Percentiles rank a stretch among this genome's conserved stretches.
Conservation (phyloP, 2,797 vertebrate genomes). For the Chanos chanos region DNA sequence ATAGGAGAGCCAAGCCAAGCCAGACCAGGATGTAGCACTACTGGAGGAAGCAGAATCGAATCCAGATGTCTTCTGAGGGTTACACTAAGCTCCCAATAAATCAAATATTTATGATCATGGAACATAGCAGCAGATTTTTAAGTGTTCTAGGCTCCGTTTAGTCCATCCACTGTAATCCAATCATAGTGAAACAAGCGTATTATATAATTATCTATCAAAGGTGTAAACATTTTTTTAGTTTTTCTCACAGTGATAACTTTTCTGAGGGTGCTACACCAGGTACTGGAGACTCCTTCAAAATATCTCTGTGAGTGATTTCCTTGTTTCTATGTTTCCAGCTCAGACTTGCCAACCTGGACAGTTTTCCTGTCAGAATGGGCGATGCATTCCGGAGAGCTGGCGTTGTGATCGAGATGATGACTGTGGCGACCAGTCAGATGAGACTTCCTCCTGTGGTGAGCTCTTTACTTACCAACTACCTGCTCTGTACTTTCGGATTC, state of each 20-base stretch:
- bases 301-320: not conserved
- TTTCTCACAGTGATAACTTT: not conserved
- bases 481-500: constrained; percentile 3
- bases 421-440: constrained; percentile 80
- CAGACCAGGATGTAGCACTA: not conserved
- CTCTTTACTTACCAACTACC: too few species aligned
- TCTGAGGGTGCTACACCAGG: not conserved
- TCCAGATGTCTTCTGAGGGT: constrained; percentile 26
- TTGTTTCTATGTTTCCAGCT: constrained; percentile 56
- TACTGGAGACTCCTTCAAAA: constrained; percentile 1
- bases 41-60: constrained; percentile 5
- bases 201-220: too few species aligned
- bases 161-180: too few species aligned
- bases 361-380: constrained; percentile 79
- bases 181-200: too few species aligned
- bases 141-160: too few species aligned
- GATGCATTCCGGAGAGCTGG: constrained; percentile 78
- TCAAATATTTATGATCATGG: too few species aligned
- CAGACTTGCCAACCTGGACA: constrained; percentile 78
- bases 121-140: too few species aligned
- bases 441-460: constrained; percentile 76
- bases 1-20: not conserved
- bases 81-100: too few species aligned
- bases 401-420: constrained; percentile 82
- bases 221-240: not conserved